Conservation (phyloP, 2,888 invertebrate species). For the Herminia tarsipennalis region DNA sequence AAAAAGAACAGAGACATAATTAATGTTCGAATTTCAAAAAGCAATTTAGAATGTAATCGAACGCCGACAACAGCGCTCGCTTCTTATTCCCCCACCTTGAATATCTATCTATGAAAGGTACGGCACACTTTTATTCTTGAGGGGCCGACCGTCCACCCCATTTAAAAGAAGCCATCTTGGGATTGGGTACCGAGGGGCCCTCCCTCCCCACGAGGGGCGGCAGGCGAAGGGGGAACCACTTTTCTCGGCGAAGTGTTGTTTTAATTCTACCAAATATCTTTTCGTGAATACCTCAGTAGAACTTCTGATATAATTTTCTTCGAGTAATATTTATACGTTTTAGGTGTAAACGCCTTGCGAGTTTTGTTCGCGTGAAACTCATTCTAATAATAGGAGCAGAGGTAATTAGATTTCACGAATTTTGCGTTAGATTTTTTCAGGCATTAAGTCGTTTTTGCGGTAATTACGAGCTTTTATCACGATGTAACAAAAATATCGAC, state of each 20-base stretch:
- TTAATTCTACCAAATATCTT: constrained; percentile 85
- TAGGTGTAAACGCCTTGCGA: constrained; percentile 64
- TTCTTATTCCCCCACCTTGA: constrained; percentile 72
- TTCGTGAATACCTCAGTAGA: constrained; percentile 82
- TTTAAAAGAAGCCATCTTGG: constrained; percentile 86
- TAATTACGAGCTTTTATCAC: not conserved
- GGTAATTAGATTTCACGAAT: constrained; percentile 43
- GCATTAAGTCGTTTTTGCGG: constrained; percentile 7
- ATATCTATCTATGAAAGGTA: constrained; percentile 73
- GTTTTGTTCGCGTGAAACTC: constrained; percentile 43
- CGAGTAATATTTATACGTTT: constrained; percentile 76
- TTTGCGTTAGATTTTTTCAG: constrained; percentile 15
- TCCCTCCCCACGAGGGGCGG: constrained; percentile 52
- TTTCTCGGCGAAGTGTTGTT: constrained; percentile 84
- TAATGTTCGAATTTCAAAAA: constrained; percentile 68
- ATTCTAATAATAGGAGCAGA: constrained; percentile 43
- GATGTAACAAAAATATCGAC: constrained; percentile 2
- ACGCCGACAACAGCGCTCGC: constrained; percentile 53
- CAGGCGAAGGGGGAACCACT: constrained; percentile 70
- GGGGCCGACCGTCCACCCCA: constrained; percentile 81
- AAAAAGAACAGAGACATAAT: constrained; percentile 43
- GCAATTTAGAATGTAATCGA: constrained; percentile 79
- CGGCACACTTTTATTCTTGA: constrained; percentile 83
- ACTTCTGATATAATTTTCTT: constrained; percentile 83
- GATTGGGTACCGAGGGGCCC: constrained; percentile 64